A percentile compares a stretch with the other conserved stretches of the same genome.
phyloP scores from a whole-genome alignment of 2,888 invertebrate species.

The Dichetophora obliterata region DNA sequence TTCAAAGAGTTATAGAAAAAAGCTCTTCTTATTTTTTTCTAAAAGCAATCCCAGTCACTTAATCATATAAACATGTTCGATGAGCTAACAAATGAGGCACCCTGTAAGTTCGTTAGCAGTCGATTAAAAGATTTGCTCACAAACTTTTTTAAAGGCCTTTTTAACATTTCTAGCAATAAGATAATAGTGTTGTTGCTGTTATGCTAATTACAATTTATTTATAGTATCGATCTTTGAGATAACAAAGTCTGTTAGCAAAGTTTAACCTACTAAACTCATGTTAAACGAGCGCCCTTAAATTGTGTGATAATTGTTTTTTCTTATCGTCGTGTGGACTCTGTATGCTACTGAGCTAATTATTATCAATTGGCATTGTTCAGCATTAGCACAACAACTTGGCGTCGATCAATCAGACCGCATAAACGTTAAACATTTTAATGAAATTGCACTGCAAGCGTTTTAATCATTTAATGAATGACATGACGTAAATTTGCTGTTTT shows the following conservation, averaged over 20 bases:
- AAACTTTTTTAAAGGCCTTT: neutral
- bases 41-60: too few relatives aligned
- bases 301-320: neutral
- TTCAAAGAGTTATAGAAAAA: too few relatives aligned
- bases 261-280: neutral
- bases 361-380: slow-evolving; percentile 2
- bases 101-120: neutral
- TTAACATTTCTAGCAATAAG: neutral
- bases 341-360: neutral
- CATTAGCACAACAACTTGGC: neutral
- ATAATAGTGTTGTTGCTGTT: neutral
- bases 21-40: too few relatives aligned
- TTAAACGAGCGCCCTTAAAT: neutral
- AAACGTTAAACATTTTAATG: neutral
- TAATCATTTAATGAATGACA: slow-evolving; percentile 11
- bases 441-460: slow-evolving; percentile 5
- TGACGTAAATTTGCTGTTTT: neutral
- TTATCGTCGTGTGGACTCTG: neutral
- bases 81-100: too few relatives aligned
- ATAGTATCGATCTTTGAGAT: neutral
- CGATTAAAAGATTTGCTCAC: neutral
- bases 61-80: too few relatives aligned
- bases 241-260: neutral
- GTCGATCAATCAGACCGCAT: neutral
- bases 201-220: neutral